Percentiles rank a stretch among this genome's conserved stretches.
Evolutionary conservation across 2,113 vertebrate species (phyloP).

Genomic region (Merops nubicus): DNA sequence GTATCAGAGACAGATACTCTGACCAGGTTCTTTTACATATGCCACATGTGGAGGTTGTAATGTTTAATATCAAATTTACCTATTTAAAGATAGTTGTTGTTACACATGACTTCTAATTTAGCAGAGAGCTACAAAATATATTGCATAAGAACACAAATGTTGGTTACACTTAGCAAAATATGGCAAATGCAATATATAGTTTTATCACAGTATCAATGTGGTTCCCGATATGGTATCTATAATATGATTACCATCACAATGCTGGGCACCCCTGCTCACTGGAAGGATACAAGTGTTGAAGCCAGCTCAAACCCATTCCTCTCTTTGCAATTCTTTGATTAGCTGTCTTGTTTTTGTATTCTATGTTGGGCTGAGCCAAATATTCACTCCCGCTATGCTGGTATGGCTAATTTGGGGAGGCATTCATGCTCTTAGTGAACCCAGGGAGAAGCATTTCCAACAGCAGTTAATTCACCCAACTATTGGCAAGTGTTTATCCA

Average conservation of each 20-base stretch:
- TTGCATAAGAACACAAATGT: background rate
- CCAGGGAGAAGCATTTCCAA: background rate
- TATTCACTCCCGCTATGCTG: background rate
- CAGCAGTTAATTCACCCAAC: background rate
- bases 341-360: background rate
- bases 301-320: background rate
- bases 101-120: background rate
- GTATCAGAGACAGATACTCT: background rate
- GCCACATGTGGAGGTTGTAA: background rate
- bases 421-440: background rate
- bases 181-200: background rate
- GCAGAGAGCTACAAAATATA: background rate
- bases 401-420: background rate
- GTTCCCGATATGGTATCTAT: background rate
- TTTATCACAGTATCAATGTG: background rate
- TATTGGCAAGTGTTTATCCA: background rate
- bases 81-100: background rate
- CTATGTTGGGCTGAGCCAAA: background rate
- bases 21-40: background rate
- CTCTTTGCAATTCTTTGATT: background rate
- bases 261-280: accelerated
- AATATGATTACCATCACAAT: background rate
- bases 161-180: background rate
- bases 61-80: background rate
- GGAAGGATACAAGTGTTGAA: background rate